phyloP scores from a whole-genome alignment of 2,888 invertebrate genomes.

The Zonitis immaculata region DNA sequence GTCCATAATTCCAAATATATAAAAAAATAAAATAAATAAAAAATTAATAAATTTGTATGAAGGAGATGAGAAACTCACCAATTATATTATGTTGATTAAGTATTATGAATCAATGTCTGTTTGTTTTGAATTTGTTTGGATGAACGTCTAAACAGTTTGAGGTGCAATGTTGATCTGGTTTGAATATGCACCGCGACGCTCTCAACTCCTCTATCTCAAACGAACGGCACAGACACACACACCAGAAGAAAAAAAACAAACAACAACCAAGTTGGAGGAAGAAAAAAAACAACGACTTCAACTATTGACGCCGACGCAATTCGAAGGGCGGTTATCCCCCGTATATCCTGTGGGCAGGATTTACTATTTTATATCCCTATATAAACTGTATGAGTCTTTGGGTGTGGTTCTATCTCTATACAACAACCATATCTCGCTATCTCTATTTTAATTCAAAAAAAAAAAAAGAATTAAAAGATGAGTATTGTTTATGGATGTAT shows the following conservation, averaged over 20 bases:
- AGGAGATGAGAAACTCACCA: too few relatives aligned
- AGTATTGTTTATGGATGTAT: conserved; percentile 22
- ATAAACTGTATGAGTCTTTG: conserved; percentile 46
- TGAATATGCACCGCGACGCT: conserved; percentile 42
- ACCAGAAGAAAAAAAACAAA: too few relatives aligned
- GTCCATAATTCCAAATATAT: conserved; percentile 39
- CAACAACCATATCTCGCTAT: conserved; percentile 34
- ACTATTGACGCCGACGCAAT: conserved; percentile 49
- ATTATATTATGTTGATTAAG: too few relatives aligned
- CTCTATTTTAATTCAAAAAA: too few relatives aligned
- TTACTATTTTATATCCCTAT: conserved; percentile 51
- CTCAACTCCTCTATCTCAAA: conserved; percentile 1
- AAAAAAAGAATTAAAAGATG: conserved; percentile 16
- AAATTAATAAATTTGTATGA: conserved; percentile 24
- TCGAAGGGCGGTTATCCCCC: conserved; percentile 45
- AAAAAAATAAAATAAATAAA: conserved; percentile 22
- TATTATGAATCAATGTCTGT: not conserved
- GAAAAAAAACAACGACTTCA: too few relatives aligned
- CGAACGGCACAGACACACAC: too few relatives aligned
- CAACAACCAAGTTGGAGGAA: too few relatives aligned
- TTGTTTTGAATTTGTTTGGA: not conserved
- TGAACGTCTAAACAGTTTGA: conserved; percentile 21
- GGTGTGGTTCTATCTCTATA: conserved; percentile 53
- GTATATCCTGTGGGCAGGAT: conserved; percentile 49
- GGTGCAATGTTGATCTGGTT: conserved; percentile 38